Evolutionary conservation across 2,888 invertebrate species (phyloP), one percentile per base, ranked within the genome.

Genomic region (Rhingia rostrata): DNA sequence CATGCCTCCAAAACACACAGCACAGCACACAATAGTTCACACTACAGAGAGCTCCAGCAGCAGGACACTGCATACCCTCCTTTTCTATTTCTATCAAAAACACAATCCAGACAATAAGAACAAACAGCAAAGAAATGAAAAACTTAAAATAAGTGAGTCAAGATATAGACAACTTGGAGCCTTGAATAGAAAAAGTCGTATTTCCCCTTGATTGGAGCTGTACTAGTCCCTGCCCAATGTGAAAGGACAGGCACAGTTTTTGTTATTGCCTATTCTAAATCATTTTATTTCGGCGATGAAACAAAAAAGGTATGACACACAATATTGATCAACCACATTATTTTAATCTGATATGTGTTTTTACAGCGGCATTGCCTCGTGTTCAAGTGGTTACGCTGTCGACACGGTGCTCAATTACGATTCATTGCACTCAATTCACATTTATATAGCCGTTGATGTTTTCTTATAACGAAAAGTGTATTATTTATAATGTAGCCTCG

Each of bases 391-490:
- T 63, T 39, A 66, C 47, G 30, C 69, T 32, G 45, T 3, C 58
- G 32, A 79, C 56, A 58, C 63, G 58, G 54, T 77, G 61, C 12
- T 72, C 78, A 83, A 83, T 83, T 78, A 83, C 72, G 69, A 78
- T 73, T 78, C 63, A 78, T 83, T 78, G 78, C 78, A 77, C 66
- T 82, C 72, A 82, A 82, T 82, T 82, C 70, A 72, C 82, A 66
- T 77, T 67, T 67, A 39, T 63, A 73, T 66, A 30, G 12, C 53
- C 35, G 54, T n/a, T 32, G 14, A 35, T 39, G 61, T 63, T 58
- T 39, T 58, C n/a, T 64, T 43, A 63, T 56, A 37, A 9, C 47
- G 43, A 6, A 61, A 53, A 43, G 9, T 6, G 53, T 60, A 70
- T 45, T 64, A 33, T 47, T n/a, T 70, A 37, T 22, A 12, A 49